These are phyloP conservation scores for Agrochola lychnidis DNA, from an alignment of 2,888 invertebrate species.

Conservation along the genomic window DNA sequence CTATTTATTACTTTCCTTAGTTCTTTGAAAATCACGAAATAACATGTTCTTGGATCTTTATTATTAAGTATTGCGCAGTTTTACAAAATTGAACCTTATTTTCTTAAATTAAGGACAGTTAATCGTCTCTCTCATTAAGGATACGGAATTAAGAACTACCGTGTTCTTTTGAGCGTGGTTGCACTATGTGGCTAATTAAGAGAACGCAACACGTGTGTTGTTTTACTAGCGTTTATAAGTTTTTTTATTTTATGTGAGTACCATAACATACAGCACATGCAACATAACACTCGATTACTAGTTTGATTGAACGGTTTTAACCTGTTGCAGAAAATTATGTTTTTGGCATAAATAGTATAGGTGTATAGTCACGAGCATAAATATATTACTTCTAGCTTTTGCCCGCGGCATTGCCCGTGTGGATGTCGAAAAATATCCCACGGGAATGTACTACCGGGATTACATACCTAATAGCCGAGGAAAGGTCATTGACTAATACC, in stretches of 20 bases:
- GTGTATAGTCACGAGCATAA: no score
- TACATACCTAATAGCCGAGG: no score
- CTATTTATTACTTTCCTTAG: constrained; percentile 12
- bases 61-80: background rate
- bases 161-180: constrained; percentile 11
- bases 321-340: no score
- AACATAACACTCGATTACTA: background rate
- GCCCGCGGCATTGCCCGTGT: no score
- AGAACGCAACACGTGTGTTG: constrained; percentile 15
- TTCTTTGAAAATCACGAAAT: constrained; percentile 4
- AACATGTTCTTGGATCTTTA: background rate
- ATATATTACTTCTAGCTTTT: background rate
- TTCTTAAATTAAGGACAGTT: background rate
- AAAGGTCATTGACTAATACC: no score
- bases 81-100: constrained; percentile 6
- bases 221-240: background rate
- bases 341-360: no score
- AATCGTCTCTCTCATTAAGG: background rate
- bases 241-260: constrained; percentile 1
- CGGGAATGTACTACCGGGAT: no score
- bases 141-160: background rate
- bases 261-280: no score
- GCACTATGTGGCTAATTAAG: constrained; percentile 24
- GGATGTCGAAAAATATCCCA: no score
- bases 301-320: background rate